These are phyloP conservation scores for Neotoma lepida DNA, from an alignment of 2,113 vertebrate species.

Conservation along the genomic window DNA sequence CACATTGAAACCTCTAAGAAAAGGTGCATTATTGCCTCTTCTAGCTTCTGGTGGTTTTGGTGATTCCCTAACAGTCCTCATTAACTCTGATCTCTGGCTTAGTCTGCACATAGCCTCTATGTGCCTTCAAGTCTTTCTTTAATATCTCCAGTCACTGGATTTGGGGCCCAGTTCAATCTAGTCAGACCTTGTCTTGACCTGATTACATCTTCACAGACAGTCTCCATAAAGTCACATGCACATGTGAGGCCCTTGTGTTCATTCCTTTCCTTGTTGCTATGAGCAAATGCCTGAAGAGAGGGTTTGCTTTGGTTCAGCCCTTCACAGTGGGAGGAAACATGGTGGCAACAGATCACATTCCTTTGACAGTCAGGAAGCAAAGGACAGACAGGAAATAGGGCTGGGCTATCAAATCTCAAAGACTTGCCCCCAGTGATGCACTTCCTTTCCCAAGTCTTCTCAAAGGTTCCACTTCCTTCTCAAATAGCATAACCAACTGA, in stretches of 20 bases:
- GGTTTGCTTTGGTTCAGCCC: not conserved
- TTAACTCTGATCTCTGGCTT: not conserved
- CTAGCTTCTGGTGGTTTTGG: not conserved
- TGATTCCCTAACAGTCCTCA: not conserved
- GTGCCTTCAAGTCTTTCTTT: constrained; percentile 4
- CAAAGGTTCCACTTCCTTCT: not conserved
- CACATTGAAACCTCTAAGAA: not conserved
- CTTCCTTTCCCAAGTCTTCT: not conserved
- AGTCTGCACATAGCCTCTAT: not conserved
- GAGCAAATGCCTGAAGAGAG: not conserved
- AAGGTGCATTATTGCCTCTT: not conserved
- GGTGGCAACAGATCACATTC: too few relatives aligned
- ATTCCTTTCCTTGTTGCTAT: not conserved
- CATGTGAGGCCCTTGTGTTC: not conserved
- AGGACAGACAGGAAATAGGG: too few relatives aligned
- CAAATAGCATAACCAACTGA: not conserved
- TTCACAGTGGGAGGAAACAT: not conserved
- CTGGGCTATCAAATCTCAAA: not conserved
- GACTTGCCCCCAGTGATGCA: not conserved
- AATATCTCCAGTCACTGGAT: not conserved
- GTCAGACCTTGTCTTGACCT: not conserved
- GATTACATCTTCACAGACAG: not conserved
- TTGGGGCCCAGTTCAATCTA: not conserved
- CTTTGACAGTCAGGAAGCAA: not conserved
- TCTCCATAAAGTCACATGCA: not conserved